Conservation (phyloP, 2,888 invertebrate genomes). For the Oligia latruncula region DNA sequence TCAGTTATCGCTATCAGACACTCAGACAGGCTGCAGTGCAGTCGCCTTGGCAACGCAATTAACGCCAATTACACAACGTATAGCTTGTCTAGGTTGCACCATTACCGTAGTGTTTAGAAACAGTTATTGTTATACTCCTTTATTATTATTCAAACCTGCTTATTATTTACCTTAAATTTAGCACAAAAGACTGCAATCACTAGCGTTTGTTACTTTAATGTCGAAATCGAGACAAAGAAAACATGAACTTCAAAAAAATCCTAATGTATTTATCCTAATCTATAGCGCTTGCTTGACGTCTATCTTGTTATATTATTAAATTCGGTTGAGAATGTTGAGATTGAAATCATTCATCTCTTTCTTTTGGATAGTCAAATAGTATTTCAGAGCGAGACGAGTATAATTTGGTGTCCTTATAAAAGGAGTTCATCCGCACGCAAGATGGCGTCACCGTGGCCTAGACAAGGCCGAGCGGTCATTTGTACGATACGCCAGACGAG, state of each 20-base stretch:
- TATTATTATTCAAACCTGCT: slow-evolving; percentile 47
- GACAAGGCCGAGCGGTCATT: slow-evolving; percentile 90
- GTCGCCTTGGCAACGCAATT: slow-evolving; percentile 80
- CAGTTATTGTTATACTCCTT: slow-evolving; percentile 55
- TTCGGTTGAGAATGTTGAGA: slow-evolving; percentile 67
- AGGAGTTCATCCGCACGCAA: slow-evolving; percentile 84
- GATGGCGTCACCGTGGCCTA: slow-evolving; percentile 90
- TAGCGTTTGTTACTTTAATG: slow-evolving; percentile 27
- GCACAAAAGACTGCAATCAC: slow-evolving; percentile 21
- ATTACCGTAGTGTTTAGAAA: slow-evolving; percentile 61
- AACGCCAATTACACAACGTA: slow-evolving; percentile 80
- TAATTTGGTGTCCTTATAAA: slow-evolving; percentile 84
- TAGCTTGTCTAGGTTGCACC: slow-evolving; percentile 62
- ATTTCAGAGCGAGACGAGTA: slow-evolving; percentile 78
- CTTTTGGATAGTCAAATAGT: slow-evolving; percentile 54
- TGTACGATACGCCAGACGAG: slow-evolving; percentile 85
- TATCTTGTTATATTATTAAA: slow-evolving; percentile 76
- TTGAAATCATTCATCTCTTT: slow-evolving; percentile 73
- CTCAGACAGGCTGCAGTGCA: slow-evolving; percentile 67
- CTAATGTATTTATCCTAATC: slow-evolving; percentile 47
- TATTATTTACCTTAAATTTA: slow-evolving; percentile 44
- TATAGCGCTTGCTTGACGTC: slow-evolving; percentile 65
- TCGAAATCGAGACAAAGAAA: slow-evolving; percentile 58
- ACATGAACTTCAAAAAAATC: slow-evolving; percentile 54
- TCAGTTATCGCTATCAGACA: slow-evolving; percentile 77